Conservation (phyloP, 1,140 invertebrate genomes). For the Drosophila subobscura region DNA sequence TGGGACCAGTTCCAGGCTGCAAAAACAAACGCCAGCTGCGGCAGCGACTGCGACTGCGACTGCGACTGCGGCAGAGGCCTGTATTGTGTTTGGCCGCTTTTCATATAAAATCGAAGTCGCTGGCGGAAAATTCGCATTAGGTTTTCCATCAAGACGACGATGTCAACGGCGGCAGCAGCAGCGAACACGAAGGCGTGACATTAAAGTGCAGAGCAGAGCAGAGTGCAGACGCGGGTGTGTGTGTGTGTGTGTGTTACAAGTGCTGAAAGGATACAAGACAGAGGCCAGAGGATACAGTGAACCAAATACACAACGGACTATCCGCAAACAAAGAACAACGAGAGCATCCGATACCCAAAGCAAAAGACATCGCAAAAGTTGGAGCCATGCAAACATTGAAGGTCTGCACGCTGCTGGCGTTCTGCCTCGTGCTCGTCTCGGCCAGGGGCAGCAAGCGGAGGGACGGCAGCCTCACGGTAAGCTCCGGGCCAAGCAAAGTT, state of each 20-base stretch:
- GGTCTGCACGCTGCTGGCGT: conserved; percentile 57
- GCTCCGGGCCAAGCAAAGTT: conserved; percentile 11
- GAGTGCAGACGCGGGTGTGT: conserved; percentile 62
- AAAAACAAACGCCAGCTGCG: conserved; percentile 51
- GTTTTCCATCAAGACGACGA: conserved; percentile 83
- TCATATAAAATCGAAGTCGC: conserved; percentile 83
- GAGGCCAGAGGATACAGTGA: conserved; percentile 53
- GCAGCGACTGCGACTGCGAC: conserved; percentile 19
- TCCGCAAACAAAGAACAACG: conserved; percentile 11
- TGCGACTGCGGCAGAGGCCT: conserved; percentile 50
- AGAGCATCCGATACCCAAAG: neutral
- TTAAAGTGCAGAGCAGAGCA: conserved; percentile 46
- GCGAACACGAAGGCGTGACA: conserved; percentile 45
- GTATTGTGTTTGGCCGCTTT: conserved; percentile 69
- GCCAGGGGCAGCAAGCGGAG: conserved; percentile 52
- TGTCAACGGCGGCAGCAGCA: conserved; percentile 69
- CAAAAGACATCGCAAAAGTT: conserved; percentile 2
- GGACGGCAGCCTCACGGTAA: conserved; percentile 61
- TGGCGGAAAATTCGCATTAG: conserved; percentile 83
- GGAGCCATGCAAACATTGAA: conserved; percentile 61
- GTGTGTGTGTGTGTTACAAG: conserved; percentile 37
- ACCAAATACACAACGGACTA: conserved; percentile 19
- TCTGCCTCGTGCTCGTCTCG: conserved; percentile 53
- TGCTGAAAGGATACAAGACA: conserved; percentile 31
- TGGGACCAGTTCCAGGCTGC: conserved; percentile 57